A percentile compares a stretch with the other conserved stretches of the same genome.
phyloP scores from a whole-genome alignment of 2,797 vertebrate species.

The Danio jaintianensis region DNA sequence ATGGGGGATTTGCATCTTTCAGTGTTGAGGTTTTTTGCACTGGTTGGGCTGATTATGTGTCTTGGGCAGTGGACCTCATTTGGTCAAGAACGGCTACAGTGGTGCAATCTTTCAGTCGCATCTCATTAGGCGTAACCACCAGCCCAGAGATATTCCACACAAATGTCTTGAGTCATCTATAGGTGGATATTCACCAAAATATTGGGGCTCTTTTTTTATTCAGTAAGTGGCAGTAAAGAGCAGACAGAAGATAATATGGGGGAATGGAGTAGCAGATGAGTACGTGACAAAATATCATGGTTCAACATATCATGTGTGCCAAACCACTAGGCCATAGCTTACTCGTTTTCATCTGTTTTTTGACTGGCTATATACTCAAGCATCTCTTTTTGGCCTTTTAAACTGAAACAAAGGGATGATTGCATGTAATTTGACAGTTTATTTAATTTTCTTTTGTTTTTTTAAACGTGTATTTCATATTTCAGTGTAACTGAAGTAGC shows the following conservation, averaged over 20 bases:
- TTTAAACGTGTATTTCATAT: neutral
- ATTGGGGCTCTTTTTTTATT: too few species aligned
- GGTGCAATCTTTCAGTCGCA: neutral
- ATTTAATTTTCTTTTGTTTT: neutral
- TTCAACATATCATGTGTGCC: neutral
- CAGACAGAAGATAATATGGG: neutral
- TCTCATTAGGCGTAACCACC: neutral
- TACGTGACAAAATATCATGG: neutral
- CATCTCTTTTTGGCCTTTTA: neutral
- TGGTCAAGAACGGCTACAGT: neutral
- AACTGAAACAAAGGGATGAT: neutral
- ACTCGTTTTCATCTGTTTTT: neutral
- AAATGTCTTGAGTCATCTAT: neutral
- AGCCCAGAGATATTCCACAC: neutral
- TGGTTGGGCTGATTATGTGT: neutral
- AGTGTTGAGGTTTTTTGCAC: slow-evolving; percentile 40
- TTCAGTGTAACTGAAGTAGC: neutral
- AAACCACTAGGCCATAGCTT: neutral
- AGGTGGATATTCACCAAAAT: neutral
- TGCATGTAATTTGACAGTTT: neutral
- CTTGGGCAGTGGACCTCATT: neutral
- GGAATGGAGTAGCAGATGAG: neutral
- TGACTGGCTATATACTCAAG: neutral
- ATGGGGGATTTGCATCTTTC: slow-evolving; percentile 33
- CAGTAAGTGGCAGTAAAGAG: neutral